Evolutionary conservation across 37 sponge, comb jelly and placozoan genomes (phyloP), one percentile per base, ranked within the genome.

Genomic region (Spongia lamella): DNA sequence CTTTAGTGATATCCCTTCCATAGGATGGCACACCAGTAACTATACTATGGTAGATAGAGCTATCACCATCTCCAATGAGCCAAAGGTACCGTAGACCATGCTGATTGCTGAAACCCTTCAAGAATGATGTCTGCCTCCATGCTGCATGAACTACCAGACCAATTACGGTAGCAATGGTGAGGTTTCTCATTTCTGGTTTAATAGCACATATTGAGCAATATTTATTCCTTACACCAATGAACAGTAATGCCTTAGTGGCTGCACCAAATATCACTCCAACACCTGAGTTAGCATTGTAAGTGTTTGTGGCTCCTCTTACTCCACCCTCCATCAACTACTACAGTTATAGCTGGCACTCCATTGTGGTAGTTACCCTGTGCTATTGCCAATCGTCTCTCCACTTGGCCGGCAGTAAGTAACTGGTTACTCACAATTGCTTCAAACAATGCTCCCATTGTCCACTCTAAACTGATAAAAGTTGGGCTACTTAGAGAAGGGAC

Each of bases 101-200:
- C 47, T 38, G 67, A 66, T 16, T 20, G 40, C 20, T 38, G 39
- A 34, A 66, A 66, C 9, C 67, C 67, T 4, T 66, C 67, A 14
- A 33, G 38, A 1, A 66, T 39, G 43, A 70, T 52, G 71, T 49
- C 53, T 51, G 53, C 51, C 71, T 70, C 71, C 71, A 70, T 70
- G 16, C 53, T 26, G 19, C 53, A 25, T 50, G 61, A 73, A 26
- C 40, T 59, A 9, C 74, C 74, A 56, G 40, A 26, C 74, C 74
- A 73, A 22, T 73, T 73, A 20, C 24, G 29, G 74, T 36, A 73
- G 38, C 74, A 73, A 21, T 13, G 32, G 61, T 73, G 74, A n/a
- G n/a, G n/a, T n/a, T n/a, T n/a, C n/a, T n/a, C n/a, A n/a, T n/a
- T n/a, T n/a, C n/a, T 20, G 17, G 24, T 53, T 21, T 13, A 29